phyloP scores from a whole-genome alignment of 2,888 invertebrate genomes.

The Mystacides longicornis region DNA sequence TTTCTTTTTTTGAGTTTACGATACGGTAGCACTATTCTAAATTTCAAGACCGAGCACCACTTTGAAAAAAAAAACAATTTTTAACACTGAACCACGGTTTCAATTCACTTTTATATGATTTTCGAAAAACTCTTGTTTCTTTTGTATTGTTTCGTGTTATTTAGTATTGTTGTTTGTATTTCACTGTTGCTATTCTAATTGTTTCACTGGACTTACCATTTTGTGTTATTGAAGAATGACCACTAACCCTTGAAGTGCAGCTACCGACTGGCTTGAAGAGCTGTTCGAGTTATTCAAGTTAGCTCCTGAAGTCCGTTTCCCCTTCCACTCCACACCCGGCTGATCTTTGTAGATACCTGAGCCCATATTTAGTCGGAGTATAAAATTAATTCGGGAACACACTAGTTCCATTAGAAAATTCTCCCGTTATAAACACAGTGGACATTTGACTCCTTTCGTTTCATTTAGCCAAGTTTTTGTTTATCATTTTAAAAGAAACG shows the following conservation, averaged over 20 bases:
- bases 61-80: background rate
- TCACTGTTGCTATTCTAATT: background rate
- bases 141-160: slow-evolving; percentile 6
- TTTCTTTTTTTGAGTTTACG: too few relatives aligned
- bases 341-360: slow-evolving; percentile 9
- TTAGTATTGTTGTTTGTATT: background rate
- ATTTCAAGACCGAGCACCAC: background rate
- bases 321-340: slow-evolving; percentile 8
- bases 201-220: slow-evolving; percentile 23
- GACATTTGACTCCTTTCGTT: too few relatives aligned
- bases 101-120: background rate
- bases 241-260: slow-evolving; percentile 22
- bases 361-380: slow-evolving; percentile 25
- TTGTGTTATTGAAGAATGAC: slow-evolving; percentile 25
- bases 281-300: slow-evolving; percentile 7
- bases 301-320: background rate
- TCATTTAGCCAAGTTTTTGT: too few relatives aligned
- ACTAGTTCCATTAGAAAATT: slow-evolving; percentile 8
- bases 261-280: slow-evolving; percentile 22
- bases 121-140: slow-evolving; percentile 3
- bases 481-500: too few relatives aligned
- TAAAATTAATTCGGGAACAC: slow-evolving; percentile 16
- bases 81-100: slow-evolving; percentile 7
- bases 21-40: too few relatives aligned
- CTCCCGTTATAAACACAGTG: background rate